phyloP scores from a whole-genome alignment of 2,113 vertebrate genomes.

The Tachysurus fulvidraco region DNA sequence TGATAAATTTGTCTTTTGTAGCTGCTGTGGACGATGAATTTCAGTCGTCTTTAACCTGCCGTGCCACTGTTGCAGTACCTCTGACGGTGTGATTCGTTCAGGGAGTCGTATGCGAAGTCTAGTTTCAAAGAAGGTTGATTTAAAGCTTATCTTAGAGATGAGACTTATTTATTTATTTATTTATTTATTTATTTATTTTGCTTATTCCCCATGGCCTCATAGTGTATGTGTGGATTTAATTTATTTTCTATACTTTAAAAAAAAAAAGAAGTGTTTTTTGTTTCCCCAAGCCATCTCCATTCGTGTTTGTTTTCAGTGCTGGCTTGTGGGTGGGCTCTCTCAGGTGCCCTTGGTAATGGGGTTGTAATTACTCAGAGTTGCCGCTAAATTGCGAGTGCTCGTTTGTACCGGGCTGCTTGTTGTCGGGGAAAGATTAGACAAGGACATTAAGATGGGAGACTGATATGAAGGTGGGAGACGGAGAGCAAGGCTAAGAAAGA shows the following conservation, averaged over 20 bases:
- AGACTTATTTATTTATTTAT: too few relatives aligned
- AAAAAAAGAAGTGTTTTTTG: too few relatives aligned
- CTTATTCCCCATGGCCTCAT: background rate
- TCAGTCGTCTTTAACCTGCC: background rate
- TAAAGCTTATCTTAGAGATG: background rate
- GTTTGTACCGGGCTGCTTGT: constrained; percentile 49
- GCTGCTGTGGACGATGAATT: constrained; percentile 12
- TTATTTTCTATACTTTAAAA: too few relatives aligned
- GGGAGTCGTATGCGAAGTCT: background rate
- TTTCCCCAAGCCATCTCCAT: constrained; percentile 7
- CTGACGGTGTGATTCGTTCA: constrained; percentile 11
- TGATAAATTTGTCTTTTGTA: constrained; percentile 9
- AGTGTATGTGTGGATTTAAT: background rate
- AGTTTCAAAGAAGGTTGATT: constrained; percentile 9
- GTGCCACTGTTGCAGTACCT: background rate
- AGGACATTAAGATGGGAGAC: constrained; percentile 45
- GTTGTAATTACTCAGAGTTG: constrained; percentile 55
- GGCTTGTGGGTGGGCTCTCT: constrained; percentile 36
- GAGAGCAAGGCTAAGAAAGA: constrained; percentile 34
- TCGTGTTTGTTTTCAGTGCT: constrained; percentile 9
- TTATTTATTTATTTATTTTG: background rate
- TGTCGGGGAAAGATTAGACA: constrained; percentile 44
- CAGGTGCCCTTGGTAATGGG: constrained; percentile 53
- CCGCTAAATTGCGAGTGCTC: constrained; percentile 51
- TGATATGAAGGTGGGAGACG: constrained; percentile 25